phyloP scores from a whole-genome alignment of 2,888 invertebrate species.

The Teleogryllus oceanicus region DNA sequence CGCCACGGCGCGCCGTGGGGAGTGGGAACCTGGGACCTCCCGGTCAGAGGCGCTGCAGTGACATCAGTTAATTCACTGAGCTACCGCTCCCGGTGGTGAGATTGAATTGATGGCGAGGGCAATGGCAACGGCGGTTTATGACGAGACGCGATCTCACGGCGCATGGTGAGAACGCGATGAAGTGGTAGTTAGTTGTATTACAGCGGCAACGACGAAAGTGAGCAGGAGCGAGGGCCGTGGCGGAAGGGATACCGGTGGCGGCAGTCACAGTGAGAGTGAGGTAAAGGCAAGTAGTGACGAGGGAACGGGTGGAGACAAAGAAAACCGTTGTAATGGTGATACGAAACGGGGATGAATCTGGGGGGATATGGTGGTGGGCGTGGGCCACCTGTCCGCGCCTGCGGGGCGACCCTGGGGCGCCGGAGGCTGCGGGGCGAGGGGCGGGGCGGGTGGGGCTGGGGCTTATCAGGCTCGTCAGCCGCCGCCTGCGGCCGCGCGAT shows the following conservation, averaged over 20 bases:
- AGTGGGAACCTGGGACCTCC: no score
- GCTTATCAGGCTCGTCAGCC: conserved; percentile 18
- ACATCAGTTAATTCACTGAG: no score
- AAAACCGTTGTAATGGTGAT: neutral
- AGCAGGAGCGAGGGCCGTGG: neutral
- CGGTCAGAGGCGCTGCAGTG: no score
- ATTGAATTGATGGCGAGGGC: no score
- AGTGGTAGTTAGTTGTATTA: no score
- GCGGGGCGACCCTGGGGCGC: no score
- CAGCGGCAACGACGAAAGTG: neutral
- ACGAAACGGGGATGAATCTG: neutral
- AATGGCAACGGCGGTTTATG: no score
- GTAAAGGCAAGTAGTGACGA: neutral
- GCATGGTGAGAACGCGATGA: no score
- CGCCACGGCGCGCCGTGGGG: no score
- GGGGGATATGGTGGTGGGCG: neutral
- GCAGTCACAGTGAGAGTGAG: neutral
- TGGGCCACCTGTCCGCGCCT: neutral
- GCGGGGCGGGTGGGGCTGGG: neutral
- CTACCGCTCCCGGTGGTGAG: no score
- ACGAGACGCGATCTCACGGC: no score
- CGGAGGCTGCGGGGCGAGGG: no score
- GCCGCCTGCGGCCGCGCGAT: neutral
- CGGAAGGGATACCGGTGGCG: neutral
- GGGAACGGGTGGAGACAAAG: neutral